Evolutionary conservation across 2,113 vertebrate species (phyloP).

Genomic region (Mesembrinibis cayennensis): DNA sequence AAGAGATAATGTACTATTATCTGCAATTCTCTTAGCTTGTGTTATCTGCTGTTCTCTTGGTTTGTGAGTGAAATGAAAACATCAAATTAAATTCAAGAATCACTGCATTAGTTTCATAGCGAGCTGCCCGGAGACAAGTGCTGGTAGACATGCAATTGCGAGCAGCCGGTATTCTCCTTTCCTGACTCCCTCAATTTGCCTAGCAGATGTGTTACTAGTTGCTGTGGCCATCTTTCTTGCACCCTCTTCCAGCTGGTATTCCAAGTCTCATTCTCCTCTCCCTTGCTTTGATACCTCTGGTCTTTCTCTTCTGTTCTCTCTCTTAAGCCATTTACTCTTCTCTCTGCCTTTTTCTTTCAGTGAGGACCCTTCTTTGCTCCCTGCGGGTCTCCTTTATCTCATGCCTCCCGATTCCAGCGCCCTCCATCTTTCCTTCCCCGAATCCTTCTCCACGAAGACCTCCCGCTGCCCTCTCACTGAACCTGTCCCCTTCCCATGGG

Average conservation of each 20-base stretch:
- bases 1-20: not conserved
- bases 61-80: not conserved
- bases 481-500: not conserved
- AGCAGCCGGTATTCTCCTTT: not conserved
- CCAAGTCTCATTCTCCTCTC: not conserved
- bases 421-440: not conserved
- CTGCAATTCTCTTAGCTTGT: not conserved
- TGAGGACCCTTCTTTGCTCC: not conserved
- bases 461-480: not conserved
- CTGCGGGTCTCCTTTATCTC: not conserved
- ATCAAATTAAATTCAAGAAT: not conserved
- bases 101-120: not conserved
- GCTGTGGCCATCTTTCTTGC: not conserved
- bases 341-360: not conserved
- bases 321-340: not conserved
- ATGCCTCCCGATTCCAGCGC: accelerated
- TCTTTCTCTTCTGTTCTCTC: not conserved
- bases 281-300: not conserved
- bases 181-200: not conserved
- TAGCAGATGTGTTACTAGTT: not conserved
- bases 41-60: not conserved
- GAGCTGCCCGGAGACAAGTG: not conserved
- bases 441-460: not conserved
- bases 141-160: not conserved
- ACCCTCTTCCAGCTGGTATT: not conserved